A percentile compares a stretch with the other conserved stretches of the same genome.
These are phyloP conservation scores for Acronicta leporina DNA, from an alignment of 2,888 invertebrate genomes.

Conservation along the genomic window DNA sequence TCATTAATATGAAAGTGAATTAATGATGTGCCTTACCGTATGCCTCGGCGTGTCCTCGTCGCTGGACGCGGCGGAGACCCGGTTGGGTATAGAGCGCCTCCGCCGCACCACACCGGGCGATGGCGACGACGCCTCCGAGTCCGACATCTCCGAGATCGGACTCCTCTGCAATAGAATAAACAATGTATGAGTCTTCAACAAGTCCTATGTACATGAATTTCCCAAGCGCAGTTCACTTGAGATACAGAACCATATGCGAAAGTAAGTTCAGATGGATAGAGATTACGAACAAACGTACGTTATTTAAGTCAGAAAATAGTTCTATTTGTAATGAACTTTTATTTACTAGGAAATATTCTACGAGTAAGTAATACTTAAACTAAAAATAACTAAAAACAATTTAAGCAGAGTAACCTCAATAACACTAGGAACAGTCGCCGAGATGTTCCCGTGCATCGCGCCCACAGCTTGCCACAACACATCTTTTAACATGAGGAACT, in stretches of 20 bases:
- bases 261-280: too few species aligned
- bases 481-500: slow-evolving; percentile 72
- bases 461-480: slow-evolving; percentile 76
- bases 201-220: too few species aligned
- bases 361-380: too few species aligned
- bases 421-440: slow-evolving; percentile 34
- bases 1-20: neutral
- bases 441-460: slow-evolving; percentile 74
- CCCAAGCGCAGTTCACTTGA: too few species aligned
- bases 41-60: slow-evolving; percentile 78
- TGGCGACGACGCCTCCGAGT: slow-evolving; percentile 85
- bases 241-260: too few species aligned
- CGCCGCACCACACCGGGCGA: slow-evolving; percentile 73
- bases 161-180: slow-evolving; percentile 73
- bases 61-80: slow-evolving; percentile 82
- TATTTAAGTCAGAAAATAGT: too few species aligned
- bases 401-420: slow-evolving; percentile 28
- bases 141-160: slow-evolving; percentile 90
- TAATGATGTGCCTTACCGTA: slow-evolving; percentile 60
- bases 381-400: too few species aligned
- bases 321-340: too few species aligned
- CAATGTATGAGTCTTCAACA: too few species aligned
- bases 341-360: too few species aligned
- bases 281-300: too few species aligned
- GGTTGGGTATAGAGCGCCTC: slow-evolving; percentile 72